These are phyloP conservation scores for Pseudomyrmex pallidus DNA, from an alignment of 1,140 invertebrate genomes.

Conservation along the genomic window DNA sequence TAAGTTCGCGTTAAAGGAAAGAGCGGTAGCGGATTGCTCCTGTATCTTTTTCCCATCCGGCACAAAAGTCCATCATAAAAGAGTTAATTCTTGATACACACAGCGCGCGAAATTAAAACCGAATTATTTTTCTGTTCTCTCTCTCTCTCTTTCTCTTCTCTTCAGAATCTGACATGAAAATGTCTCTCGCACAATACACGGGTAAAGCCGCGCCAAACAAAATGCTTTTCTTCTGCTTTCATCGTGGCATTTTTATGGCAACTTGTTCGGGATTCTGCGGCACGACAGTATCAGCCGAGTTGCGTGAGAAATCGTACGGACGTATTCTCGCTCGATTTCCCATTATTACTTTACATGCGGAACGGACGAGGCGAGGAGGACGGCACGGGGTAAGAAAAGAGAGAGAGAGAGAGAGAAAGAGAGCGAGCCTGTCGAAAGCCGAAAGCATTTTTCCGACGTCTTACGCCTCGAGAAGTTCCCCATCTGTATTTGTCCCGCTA, in stretches of 20 bases:
- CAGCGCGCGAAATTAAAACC: not conserved
- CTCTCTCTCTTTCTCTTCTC: too few species aligned
- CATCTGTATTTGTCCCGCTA: slow-evolving; percentile 70
- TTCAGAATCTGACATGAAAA: not conserved
- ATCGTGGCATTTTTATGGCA: slow-evolving; percentile 13
- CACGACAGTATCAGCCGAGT: slow-evolving; percentile 37
- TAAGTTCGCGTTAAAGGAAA: not conserved
- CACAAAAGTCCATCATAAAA: not conserved
- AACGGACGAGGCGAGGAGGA: slow-evolving; percentile 25
- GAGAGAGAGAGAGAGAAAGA: too few species aligned
- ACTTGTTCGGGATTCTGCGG: not conserved
- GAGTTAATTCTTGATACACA: slow-evolving; percentile 32
- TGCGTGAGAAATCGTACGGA: slow-evolving; percentile 62
- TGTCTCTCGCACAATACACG: not conserved
- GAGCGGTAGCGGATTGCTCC: not conserved
- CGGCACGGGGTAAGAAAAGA: slow-evolving; percentile 39
- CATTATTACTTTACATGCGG: slow-evolving; percentile 68
- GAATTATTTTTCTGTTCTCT: not conserved
- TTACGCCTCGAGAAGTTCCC: slow-evolving; percentile 64
- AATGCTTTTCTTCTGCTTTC: not conserved
- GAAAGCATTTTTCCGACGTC: slow-evolving; percentile 69
- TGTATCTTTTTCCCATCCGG: slow-evolving; percentile 20
- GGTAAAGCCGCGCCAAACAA: not conserved
- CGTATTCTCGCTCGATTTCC: slow-evolving; percentile 70
- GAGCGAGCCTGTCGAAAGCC: slow-evolving; percentile 63